Evolutionary conservation across 2,113 vertebrate genomes (phyloP).

Genomic region (Puntigrus tetrazona): DNA sequence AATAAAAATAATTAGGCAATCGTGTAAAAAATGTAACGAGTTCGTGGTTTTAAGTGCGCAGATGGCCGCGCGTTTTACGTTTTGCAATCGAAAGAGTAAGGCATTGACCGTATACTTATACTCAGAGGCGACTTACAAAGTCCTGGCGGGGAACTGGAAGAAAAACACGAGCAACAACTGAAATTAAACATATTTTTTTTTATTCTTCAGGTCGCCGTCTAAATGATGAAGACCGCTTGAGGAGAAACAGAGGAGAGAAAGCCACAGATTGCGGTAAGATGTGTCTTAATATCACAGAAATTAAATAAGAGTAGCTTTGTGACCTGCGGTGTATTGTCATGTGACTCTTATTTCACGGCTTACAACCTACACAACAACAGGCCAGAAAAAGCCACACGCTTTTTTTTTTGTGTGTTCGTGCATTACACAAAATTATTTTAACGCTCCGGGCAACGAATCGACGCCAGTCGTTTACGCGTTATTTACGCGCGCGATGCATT

Average conservation of each 20-base stretch:
- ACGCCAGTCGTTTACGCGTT: no score
- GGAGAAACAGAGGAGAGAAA: conserved; percentile 63
- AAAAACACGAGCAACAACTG: not conserved
- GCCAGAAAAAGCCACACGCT: not conserved
- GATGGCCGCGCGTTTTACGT: not conserved
- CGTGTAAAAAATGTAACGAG: not conserved
- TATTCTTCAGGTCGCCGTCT: conserved; percentile 70
- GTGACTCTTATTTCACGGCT: not conserved
- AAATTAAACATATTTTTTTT: conserved; percentile 44
- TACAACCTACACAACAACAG: not conserved
- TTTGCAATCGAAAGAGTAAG: not conserved
- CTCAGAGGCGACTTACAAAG: not conserved
- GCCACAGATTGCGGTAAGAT: conserved; percentile 75
- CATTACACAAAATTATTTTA: not conserved
- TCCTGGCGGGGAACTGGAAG: not conserved
- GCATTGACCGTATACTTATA: not conserved
- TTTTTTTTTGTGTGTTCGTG: not conserved
- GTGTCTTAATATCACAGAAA: conserved; percentile 44
- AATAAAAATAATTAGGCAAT: not conserved
- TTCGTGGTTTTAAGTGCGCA: not conserved
- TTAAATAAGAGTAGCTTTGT: not conserved
- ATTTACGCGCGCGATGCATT: no score
- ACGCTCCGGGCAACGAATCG: no score
- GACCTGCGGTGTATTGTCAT: not conserved
- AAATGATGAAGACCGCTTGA: conserved; percentile 73